Evolutionary conservation across 1,140 invertebrate species (phyloP).

Genomic region (Drosophila pruinosa): DNA sequence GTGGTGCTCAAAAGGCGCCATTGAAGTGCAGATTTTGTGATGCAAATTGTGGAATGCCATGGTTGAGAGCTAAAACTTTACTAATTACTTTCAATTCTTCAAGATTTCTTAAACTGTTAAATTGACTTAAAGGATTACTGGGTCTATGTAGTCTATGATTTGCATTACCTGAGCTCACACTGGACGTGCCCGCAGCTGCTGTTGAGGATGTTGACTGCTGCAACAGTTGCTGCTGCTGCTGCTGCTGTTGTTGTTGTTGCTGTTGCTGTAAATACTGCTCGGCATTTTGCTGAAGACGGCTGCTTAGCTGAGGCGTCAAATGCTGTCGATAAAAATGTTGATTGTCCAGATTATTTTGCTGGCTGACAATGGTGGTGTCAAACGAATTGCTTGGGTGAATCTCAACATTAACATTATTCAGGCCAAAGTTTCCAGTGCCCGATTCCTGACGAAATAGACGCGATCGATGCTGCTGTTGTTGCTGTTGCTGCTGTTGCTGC

Average conservation of each 20-base stretch:
- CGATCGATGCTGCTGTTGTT: conserved; percentile 62
- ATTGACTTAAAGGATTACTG: conserved; percentile 84
- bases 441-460: conserved; percentile 83
- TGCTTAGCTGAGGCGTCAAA: conserved; percentile 72
- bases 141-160: conserved; percentile 83
- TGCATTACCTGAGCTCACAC: conserved; percentile 67
- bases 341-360: conserved; percentile 68
- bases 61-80: conserved; percentile 90
- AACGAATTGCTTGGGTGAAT: conserved; percentile 67
- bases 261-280: conserved; percentile 72
- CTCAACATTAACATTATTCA: conserved; percentile 67
- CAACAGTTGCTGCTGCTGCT: conserved; percentile 34
- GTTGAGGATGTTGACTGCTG: conserved; percentile 43
- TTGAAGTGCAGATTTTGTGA: conserved; percentile 79
- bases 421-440: conserved; percentile 82
- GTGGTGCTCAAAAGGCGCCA: conserved; percentile 69
- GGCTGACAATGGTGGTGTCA: conserved; percentile 64
- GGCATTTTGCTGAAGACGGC: conserved; percentile 73
- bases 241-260: conserved; percentile 64
- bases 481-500: conserved; percentile 68
- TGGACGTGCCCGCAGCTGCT: conserved; percentile 57
- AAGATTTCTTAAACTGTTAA: conserved; percentile 85
- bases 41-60: conserved; percentile 84
- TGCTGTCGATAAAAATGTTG: conserved; percentile 81
- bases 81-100: conserved; percentile 90